Evolutionary conservation across 2,888 invertebrate species (phyloP).

Genomic region (Neocrepidodera transversa): DNA sequence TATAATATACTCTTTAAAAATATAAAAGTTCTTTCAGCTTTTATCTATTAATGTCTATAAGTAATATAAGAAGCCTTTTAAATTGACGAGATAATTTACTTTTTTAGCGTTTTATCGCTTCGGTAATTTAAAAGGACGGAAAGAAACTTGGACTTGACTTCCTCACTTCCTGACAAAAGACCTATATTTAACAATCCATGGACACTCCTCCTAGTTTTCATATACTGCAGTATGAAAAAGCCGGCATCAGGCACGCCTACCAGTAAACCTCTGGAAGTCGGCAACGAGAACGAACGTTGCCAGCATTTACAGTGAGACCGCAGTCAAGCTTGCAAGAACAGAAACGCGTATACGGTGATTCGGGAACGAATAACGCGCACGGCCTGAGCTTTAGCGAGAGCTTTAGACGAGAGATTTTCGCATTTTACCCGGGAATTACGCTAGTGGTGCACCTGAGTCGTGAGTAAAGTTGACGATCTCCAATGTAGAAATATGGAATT

Average conservation of each 20-base stretch:
- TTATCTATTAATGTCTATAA: too few species aligned
- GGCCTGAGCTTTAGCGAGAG: conserved; percentile 44
- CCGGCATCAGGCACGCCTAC: conserved; percentile 44
- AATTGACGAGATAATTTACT: too few species aligned
- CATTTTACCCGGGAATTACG: conserved; percentile 50
- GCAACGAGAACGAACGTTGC: neutral
- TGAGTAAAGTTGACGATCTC: conserved; percentile 1
- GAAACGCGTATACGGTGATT: conserved; percentile 19
- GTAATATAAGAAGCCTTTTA: too few species aligned
- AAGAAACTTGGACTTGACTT: conserved; percentile 10
- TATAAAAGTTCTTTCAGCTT: too few species aligned
- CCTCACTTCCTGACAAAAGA: conserved; percentile 8
- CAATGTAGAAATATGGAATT: conserved; percentile 22
- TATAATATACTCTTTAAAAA: too few species aligned
- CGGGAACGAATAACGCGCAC: conserved; percentile 41
- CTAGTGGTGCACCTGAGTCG: conserved; percentile 37
- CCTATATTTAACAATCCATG: conserved; percentile 10
- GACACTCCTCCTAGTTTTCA: conserved; percentile 37
- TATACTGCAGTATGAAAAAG: conserved; percentile 42
- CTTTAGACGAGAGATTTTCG: conserved; percentile 45
- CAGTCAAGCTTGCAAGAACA: conserved; percentile 28
- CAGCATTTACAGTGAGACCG: conserved; percentile 20
- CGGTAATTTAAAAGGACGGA: too few species aligned
- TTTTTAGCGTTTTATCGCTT: too few species aligned
- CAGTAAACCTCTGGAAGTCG: conserved; percentile 23